A percentile compares a stretch with the other conserved stretches of the same genome.
phyloP scores from a whole-genome alignment of 2,113 vertebrate genomes.

The Centropristis striata region DNA sequence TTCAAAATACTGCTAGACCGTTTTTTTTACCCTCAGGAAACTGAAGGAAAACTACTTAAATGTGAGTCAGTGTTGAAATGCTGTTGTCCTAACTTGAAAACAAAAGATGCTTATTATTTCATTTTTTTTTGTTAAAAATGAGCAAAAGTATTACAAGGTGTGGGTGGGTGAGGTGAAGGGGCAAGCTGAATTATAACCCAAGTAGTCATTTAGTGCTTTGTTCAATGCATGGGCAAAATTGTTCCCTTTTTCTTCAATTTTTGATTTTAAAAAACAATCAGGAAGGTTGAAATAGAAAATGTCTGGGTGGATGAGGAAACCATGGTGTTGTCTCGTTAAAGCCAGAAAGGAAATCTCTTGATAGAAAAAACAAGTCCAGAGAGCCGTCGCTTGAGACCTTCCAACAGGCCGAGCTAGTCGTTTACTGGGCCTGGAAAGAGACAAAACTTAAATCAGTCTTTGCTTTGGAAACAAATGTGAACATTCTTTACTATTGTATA shows the following conservation, averaged over 20 bases:
- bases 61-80: conserved; percentile 66
- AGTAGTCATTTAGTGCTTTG: conserved; percentile 70
- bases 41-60: conserved; percentile 54
- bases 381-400: conserved; percentile 36
- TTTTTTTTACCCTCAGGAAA: conserved; percentile 64
- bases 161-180: conserved; percentile 47
- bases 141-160: conserved; percentile 45
- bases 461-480: not conserved
- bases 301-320: conserved; percentile 46
- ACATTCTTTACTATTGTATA: not conserved
- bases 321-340: conserved; percentile 56
- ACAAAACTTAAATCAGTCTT: not conserved
- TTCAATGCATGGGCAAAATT: conserved; percentile 61
- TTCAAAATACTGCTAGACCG: conserved; percentile 76
- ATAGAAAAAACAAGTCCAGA: conserved; percentile 66
- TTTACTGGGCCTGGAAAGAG: conserved; percentile 83
- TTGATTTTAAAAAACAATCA: conserved; percentile 50
- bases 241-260: conserved; percentile 59
- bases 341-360: conserved; percentile 51
- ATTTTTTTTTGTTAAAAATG: conserved; percentile 47
- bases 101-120: conserved; percentile 64
- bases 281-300: conserved; percentile 52
- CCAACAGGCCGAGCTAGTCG: conserved; percentile 4
- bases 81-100: conserved; percentile 66
- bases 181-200: conserved; percentile 39